Conservation (phyloP, 2,888 invertebrate genomes). For the Agrilus biguttatus region DNA sequence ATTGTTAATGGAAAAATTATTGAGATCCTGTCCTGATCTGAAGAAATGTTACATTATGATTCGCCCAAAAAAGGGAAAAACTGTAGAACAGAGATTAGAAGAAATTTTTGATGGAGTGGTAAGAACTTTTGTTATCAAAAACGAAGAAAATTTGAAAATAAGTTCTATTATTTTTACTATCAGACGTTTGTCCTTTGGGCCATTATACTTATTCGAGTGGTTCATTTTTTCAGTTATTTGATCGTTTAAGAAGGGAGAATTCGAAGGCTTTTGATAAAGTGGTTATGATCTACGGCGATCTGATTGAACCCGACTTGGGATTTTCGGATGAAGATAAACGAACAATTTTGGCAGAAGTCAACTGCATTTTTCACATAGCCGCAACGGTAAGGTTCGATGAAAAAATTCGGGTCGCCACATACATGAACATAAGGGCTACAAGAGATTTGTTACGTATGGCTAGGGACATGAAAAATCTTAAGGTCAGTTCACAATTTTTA, state of each 20-base stretch:
- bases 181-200: too few species aligned
- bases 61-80: constrained; percentile 22
- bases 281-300: constrained; percentile 36
- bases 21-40: constrained; percentile 23
- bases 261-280: constrained; percentile 35
- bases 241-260: constrained; percentile 30
- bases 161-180: too few species aligned
- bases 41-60: constrained; percentile 22
- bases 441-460: constrained; percentile 33
- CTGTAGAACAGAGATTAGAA: constrained; percentile 23
- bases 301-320: constrained; percentile 32
- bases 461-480: constrained; percentile 38
- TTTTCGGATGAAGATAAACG: constrained; percentile 32
- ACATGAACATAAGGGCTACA: constrained; percentile 36
- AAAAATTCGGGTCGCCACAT: constrained; percentile 31
- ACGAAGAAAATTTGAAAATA: too few species aligned
- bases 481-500: constrained; percentile 29
- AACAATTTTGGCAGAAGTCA: constrained; percentile 33
- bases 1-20: constrained; percentile 22
- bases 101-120: constrained; percentile 47
- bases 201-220: too few species aligned
- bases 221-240: constrained; percentile 30
- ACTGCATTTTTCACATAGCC: constrained; percentile 32
- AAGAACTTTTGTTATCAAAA: too few species aligned
- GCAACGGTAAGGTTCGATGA: constrained; percentile 41